Base-by-base conservation (phyloP, 2,888 invertebrate genomes). In the Agonopterix subpropinquella region DNA sequence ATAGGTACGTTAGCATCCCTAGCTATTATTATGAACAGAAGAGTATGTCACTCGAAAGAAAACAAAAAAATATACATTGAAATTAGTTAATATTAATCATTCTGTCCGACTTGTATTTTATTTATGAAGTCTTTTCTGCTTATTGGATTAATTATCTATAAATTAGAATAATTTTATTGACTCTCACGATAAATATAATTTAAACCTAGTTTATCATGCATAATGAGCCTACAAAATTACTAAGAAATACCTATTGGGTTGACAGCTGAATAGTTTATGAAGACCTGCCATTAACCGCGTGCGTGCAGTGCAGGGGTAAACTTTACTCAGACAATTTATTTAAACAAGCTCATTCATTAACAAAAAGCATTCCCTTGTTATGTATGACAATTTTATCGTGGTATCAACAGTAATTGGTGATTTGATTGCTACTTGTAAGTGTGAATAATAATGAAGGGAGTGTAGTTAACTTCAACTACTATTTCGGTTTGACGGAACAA, bases 321-420 rank as follows among this genome's bases (percentile, higher is more conserved):
- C 53, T 58, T 52, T 52, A 57, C 54, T 55, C 53, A 58, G 54
- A 64, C 52, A 56, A 64, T 69, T 70, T 67, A 62, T 70, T 62
- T 57, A 65, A 65, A 64, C 66, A 66, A 64, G 59, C 65, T 66
- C 64, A 67, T 76, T 77, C 67, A 74, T 75, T 76, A 72, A 53
- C 61, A 58, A 70, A 77, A 63, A 77, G 74, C 68, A 56, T 71
- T 70, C 55, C 70, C 74, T 69, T 73, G 73, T 77, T 68, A 56
- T 55, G 54, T 53, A 47, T 46, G 51, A 53, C 54, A 50, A 54
- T 56, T 59, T 54, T 49, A 48, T 46, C 50, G 50, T 45, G 51
- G 15, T 37, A 43, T 46, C 43, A 10, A 58, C 51, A 47, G 59
- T 68, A 71, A 74, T 72, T 67, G 65, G 59, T 56, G 56, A 59